Conservation (phyloP, 2,113 vertebrate species). For the Lepus timidus region DNA sequence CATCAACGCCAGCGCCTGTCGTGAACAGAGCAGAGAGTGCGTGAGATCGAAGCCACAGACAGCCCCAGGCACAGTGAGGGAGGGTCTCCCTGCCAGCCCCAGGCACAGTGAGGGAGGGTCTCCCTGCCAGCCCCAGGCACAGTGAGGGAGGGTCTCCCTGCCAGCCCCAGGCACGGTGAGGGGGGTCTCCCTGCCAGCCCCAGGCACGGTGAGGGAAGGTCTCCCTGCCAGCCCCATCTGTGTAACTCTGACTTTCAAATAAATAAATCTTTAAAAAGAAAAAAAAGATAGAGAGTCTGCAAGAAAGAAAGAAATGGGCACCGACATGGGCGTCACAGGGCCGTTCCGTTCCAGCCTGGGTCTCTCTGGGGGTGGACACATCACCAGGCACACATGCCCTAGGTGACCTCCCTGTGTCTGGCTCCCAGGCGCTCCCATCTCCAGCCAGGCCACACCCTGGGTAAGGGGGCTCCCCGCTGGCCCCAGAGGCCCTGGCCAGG, state of each 20-base stretch:
- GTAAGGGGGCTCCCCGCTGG: too few relatives aligned
- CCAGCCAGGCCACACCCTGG: neutral
- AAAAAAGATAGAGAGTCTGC: neutral
- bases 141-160: too few relatives aligned
- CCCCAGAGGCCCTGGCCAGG: too few relatives aligned
- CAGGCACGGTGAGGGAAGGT: too few relatives aligned
- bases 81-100: neutral
- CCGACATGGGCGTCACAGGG: neutral
- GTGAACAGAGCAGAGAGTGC: neutral
- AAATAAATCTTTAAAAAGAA: too few relatives aligned
- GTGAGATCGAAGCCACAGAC: neutral
- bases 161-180: fast-evolving
- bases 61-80: too few relatives aligned
- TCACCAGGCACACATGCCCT: too few relatives aligned
- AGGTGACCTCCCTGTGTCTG: fast-evolving
- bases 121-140: too few relatives aligned
- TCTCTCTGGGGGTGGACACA: neutral
- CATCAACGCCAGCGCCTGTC: constrained; percentile 95
- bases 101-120: too few relatives aligned
- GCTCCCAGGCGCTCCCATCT: neutral
- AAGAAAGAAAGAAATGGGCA: neutral
- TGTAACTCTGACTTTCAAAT: too few relatives aligned
- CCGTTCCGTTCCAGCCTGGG: neutral
- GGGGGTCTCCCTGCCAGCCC: too few relatives aligned
- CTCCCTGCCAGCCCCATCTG: too few relatives aligned